Base-by-base conservation (phyloP, 2,113 vertebrate genomes). In the Gymnobelideus leadbeateri region DNA sequence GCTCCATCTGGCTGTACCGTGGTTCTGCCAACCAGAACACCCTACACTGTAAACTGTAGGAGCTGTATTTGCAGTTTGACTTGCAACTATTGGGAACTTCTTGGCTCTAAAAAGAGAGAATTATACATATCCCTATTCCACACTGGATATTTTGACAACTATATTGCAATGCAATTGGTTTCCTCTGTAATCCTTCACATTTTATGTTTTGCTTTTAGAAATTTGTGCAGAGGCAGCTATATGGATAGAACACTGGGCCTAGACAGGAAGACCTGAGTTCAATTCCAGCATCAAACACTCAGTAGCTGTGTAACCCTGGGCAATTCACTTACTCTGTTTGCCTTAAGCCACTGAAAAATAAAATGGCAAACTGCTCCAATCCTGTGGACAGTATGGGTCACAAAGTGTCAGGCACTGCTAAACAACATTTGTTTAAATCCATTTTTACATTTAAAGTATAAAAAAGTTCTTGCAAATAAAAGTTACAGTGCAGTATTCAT, bases 361-460 rank as follows among this genome's bases (percentile, higher is more conserved):
- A 68, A 68, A 31, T 61, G 57, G 28, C 57, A 61, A 61, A 61
- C 26, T 28, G 10, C 23, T 57, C 55, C 8, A 57, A 84, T 5
- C 14, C 25, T 16, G 21, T n/a, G 68, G 5, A 84, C n/a, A 19
- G 37, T 19, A 77, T n/a, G 19, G 61, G 5, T 16, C 68, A 84
- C 25, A 61, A 31, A 61, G 28, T 43, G n/a, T 43, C 6, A 5
- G 6, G 8, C n/a, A 84, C 6, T 8, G 37, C n/a, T 21, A 43
- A 43, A 43, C 16, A n/a, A n/a, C 12, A 7, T 89, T 84, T 95
- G 23, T 3, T 93, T 49, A 24, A 96, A 89, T 95, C 89, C 19
- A 89, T 95, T 77, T 84, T 84, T 93, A 25, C 61, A 57, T 97
- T 96, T 95, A 92, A 95, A 96, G 8, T 92, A 21, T 95, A 91